Base-by-base conservation (phyloP, 2,113 vertebrate species). In the Heteronetta atricapilla region DNA sequence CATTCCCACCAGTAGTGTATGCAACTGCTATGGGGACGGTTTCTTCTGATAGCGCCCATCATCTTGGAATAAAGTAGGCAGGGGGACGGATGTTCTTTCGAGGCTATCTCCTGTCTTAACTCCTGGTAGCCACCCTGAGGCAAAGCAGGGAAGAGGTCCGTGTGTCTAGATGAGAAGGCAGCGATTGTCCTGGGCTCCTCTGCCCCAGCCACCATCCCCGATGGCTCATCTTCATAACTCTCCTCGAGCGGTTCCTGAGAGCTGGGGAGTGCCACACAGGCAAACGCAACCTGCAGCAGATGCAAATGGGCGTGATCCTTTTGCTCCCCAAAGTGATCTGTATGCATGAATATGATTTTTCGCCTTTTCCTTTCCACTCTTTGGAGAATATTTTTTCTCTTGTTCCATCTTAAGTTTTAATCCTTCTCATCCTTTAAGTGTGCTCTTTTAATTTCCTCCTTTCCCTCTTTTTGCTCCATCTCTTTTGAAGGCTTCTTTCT, bases 361-460 rank as follows among this genome's bases (percentile, higher is more conserved):
- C 42, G 1, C 10, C 4, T 62, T 87, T 89, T 60, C 7, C 38
- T 89, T 66, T n/a, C 36, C 28, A 14, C 82, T 77, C 42, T 89
- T 89, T 66, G 34, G 38, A 90, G 73, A 73, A 14, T 14, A 9
- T 36, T 22, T 19, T 11, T 50, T 6, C 6, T 64, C 70, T 69
- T 82, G 9, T 82, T 89, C 58, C 19, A 4, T 88, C 86, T 78
- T 84, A 56, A 56, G 33, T 63, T 93, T 88, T 93, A 94, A 90
- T 96, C 46, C 62, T 94, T 81, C 33, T 48, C 31, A 58, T 88
- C 74, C 55, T 87, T 69, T 62, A 75, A 40, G 55, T 78, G 21
- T 78, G 31, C 9, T 92, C 34, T 82, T 94, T 86, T 78, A 66
- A 86, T 95, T 94, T 95, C 14, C 25, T 83, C 13, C 34, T 89